Conservation (phyloP, 1,140 invertebrate genomes). For the Heterodera schachtii region DNA sequence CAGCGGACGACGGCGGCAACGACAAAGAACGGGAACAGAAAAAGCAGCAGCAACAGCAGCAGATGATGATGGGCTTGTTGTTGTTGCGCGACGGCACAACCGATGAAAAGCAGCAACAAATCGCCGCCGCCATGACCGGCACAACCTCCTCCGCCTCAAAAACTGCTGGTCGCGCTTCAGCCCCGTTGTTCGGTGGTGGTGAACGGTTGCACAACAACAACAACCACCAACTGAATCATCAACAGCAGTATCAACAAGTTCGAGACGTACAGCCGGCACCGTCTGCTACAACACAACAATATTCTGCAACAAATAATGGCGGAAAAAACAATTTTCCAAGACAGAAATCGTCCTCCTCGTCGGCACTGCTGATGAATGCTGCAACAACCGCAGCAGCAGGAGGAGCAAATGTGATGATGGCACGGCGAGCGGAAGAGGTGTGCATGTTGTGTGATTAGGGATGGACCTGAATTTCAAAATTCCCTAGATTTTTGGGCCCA, state of each 20-base stretch:
- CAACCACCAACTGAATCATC: neutral
- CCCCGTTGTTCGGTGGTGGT: slow-evolving; percentile 39
- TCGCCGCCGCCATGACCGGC: slow-evolving; percentile 18
- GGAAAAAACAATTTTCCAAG: slow-evolving; percentile 19
- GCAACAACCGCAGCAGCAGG: neutral
- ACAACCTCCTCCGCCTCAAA: too few species aligned
- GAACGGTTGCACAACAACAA: too few species aligned
- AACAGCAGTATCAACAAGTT: neutral
- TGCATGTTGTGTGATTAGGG: neutral
- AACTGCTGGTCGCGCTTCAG: slow-evolving; percentile 41
- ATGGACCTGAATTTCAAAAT: too few species aligned
- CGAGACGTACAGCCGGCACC: neutral
- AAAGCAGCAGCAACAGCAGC: neutral
- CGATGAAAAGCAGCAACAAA: neutral
- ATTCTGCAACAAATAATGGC: neutral
- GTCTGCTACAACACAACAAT: neutral
- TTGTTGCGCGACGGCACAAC: neutral
- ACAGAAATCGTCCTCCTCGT: neutral
- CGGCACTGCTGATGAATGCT: neutral
- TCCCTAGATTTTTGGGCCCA: too few species aligned
- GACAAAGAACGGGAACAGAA: slow-evolving; percentile 5
- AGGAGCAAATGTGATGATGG: too few species aligned
- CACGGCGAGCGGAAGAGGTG: neutral
- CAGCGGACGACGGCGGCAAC: slow-evolving; percentile 13
- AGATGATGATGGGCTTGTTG: neutral